These are phyloP conservation scores for Chalcis sispes DNA, from an alignment of 2,888 invertebrate species.

Conservation along the genomic window DNA sequence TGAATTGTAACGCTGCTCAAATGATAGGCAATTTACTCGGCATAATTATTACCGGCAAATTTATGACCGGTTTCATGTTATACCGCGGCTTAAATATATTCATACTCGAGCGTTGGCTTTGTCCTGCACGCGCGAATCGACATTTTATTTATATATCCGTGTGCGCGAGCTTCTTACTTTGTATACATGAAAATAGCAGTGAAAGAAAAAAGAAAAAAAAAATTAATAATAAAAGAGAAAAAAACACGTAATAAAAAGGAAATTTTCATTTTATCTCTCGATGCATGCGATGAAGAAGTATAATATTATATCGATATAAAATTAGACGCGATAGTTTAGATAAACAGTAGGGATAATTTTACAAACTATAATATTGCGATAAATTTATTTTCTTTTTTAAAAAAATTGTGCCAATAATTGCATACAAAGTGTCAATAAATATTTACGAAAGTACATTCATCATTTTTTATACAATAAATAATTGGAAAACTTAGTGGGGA, in stretches of 20 bases:
- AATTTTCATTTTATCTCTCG: conserved; percentile 16
- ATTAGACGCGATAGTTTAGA: too few species aligned
- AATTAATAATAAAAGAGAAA: too few species aligned
- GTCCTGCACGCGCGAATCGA: not conserved
- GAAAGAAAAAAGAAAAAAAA: not conserved
- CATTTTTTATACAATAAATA: too few species aligned
- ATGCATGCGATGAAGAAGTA: not conserved
- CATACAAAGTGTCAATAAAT: too few species aligned
- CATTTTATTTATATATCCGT: not conserved
- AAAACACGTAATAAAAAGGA: too few species aligned
- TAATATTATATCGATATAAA: too few species aligned
- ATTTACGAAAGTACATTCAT: too few species aligned
- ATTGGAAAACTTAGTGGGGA: too few species aligned
- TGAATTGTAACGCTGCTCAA: conserved; percentile 62
- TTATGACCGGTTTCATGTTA: conserved; percentile 48
- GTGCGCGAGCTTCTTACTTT: not conserved
- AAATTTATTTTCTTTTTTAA: too few species aligned
- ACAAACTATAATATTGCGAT: too few species aligned
- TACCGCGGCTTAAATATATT: conserved; percentile 51
- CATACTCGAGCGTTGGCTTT: conserved; percentile 14
- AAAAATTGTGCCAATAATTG: too few species aligned
- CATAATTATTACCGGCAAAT: conserved; percentile 64
- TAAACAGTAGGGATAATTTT: too few species aligned
- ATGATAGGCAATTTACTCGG: conserved; percentile 64
- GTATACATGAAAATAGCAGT: conserved; percentile 19